Evolutionary conservation across 2,113 vertebrate species (phyloP), one percentile per base, ranked within the genome.

Genomic region (Lophotis ruficrista): DNA sequence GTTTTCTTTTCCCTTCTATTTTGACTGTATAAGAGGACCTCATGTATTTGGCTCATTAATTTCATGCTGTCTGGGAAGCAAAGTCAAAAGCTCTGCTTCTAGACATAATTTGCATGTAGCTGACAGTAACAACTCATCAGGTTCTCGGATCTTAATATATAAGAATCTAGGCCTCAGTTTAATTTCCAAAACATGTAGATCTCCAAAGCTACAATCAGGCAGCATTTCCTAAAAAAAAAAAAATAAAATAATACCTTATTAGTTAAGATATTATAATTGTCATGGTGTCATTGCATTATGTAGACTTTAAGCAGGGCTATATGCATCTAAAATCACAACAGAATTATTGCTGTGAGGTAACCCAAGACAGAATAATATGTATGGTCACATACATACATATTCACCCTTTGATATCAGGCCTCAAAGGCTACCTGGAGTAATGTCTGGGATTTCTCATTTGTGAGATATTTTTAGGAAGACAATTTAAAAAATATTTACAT

Each of bases 31-130:
- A 85, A 89, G 83, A 90, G 8, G 72, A 65, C 48, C 15, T 91
- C 17, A 16, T 69, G 43, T 61, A 56, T 91, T 94, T 93, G 93
- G 70, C 61, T 96, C 86, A 95, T 97, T 97, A 93, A 83, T 76
- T 97, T 96, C 58, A 71, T 43, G 56, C 60, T 86, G 61, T 82
- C 90, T 83, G 61, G 54, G 61, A 94, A 89, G 69, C 28, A 77
- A 90, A 92, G 51, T 73, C 73, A 65, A 50, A 77, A 79, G 53
- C 51, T 92, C 69, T 93, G 91, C 61, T 83, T 70, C 70, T 43
- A 81, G 83, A 87, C 43, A 21, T 22, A 90, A 91, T 97, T 93
- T 97, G 81, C 79, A 61, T 79, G 66, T 70, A 81, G 38, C 77
- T 91, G 95, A 95, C 77, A 92, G 57, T 78, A 87, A 66, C 77